Conservation (phyloP, 2,888 invertebrate genomes). For the Tigriopus californicus region DNA sequence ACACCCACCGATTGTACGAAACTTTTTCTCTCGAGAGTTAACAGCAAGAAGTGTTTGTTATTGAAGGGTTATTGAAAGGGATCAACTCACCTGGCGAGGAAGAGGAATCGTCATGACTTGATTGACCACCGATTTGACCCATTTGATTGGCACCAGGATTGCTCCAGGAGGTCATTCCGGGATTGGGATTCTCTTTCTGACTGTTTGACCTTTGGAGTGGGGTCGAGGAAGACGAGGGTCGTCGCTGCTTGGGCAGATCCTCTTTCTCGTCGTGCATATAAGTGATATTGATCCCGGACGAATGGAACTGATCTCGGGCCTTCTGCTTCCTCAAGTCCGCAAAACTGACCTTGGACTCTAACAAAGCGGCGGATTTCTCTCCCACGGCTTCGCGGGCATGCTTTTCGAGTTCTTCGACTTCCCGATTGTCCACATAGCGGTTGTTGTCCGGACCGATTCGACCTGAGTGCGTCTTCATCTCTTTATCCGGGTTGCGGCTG, state of each 20-base stretch:
- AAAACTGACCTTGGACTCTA: slow-evolving; percentile 40
- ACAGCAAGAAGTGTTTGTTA: no score
- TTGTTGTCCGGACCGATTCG: slow-evolving; percentile 15
- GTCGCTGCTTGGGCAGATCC: slow-evolving; percentile 16
- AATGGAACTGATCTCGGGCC: slow-evolving; percentile 30
- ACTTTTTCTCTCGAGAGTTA: no score
- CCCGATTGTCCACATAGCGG: slow-evolving; percentile 4
- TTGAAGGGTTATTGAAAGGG: no score
- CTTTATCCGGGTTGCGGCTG: slow-evolving; percentile 63
- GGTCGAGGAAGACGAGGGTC: not conserved
- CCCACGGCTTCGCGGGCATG: slow-evolving; percentile 18
- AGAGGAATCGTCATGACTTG: no score
- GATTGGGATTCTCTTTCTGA: slow-evolving; percentile 1
- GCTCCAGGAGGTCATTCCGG: not conserved
- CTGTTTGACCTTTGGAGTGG: not conserved
- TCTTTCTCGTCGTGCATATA: slow-evolving; percentile 36
- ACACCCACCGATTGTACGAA: no score
- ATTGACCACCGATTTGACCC: no score
- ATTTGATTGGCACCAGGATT: no score
- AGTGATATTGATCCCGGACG: slow-evolving; percentile 28
- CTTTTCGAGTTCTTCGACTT: slow-evolving; percentile 6
- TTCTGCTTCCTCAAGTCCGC: slow-evolving; percentile 44
- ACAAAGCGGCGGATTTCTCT: slow-evolving; percentile 31
- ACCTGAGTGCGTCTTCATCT: slow-evolving; percentile 29
- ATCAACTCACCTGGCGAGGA: no score